Evolutionary conservation across 2,888 invertebrate genomes (phyloP), one percentile per base, ranked within the genome.

Genomic region (Lacanobia wlatinum): DNA sequence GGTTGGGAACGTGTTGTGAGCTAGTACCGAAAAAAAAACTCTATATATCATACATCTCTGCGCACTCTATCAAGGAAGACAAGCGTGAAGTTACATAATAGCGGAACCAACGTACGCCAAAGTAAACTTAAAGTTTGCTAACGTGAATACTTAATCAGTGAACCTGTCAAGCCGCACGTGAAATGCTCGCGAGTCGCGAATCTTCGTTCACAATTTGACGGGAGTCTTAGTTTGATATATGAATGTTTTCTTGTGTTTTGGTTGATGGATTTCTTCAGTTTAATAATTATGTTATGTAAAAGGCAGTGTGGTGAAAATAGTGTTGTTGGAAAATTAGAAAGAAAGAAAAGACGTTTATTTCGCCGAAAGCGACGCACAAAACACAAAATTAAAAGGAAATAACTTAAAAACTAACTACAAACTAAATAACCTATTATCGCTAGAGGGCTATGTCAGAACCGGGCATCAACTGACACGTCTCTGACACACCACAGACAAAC

Each of bases 131-230:
- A 83, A 77, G 62, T 77, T 70, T 34, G 34, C 38, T 23, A 72
- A 58, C 64, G 18, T 61, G 28, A 43, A 48, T 65, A 82, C 55
- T n/a, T 73, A 74, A 77, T 74, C 64, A 77, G 64, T 78, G 79
- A 77, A 86, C 83, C 75, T 84, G 88, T 84, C 82, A 86, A 83
- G 67, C 77, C 78, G 76, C 79, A 83, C 77, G 76, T 81, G 83
- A 85, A 59, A 86, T 85, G 82, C 83, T 82, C 71, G 59, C 65
- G 70, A 83, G 71, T 84, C 80, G 73, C 43, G 75, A 83, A 78
- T 74, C 52, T 83, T 78, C 80, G 78, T 87, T 84, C 66, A 64
- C 53, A 76, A 70, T 72, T 74, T 80, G 70, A 80, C 73, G 66
- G 65, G n/a, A 28, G 69, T n/a, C 50, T 64, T 77, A 53, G 61